Evolutionary conservation across 1,140 invertebrate genomes (phyloP).

Genomic region (Megalopta genalis): DNA sequence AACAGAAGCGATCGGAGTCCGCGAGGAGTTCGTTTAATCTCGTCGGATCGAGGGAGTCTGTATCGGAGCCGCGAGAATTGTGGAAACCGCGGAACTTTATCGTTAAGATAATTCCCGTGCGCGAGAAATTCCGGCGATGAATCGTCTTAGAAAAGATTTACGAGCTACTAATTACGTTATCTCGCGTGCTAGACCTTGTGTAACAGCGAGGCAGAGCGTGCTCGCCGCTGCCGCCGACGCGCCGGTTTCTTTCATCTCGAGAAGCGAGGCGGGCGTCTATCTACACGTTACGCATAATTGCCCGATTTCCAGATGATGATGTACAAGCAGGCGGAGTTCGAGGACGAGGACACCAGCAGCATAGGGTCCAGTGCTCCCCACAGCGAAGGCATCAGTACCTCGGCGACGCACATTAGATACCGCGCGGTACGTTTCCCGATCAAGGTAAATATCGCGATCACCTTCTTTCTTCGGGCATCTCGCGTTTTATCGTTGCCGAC

Average conservation of each 20-base stretch:
- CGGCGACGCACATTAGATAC: slow-evolving; percentile 90
- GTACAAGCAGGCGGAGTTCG: slow-evolving; percentile 91
- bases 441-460: background rate
- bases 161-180: slow-evolving; percentile 1
- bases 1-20: too few relatives aligned
- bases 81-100: background rate
- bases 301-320: slow-evolving; percentile 86
- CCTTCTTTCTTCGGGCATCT: too few relatives aligned
- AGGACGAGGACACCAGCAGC: slow-evolving; percentile 90
- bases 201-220: background rate
- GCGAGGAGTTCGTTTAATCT: too few relatives aligned
- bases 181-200: background rate
- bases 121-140: too few relatives aligned
- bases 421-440: slow-evolving; percentile 83
- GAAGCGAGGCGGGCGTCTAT: too few relatives aligned
- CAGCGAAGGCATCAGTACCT: slow-evolving; percentile 83
- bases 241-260: background rate
- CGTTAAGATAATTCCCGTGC: background rate
- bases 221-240: too few relatives aligned
- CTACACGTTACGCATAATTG: background rate
- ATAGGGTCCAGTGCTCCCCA: slow-evolving; percentile 89
- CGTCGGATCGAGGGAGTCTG: too few relatives aligned
- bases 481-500: too few relatives aligned
- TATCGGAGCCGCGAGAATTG: too few relatives aligned
- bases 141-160: background rate